Percentiles rank a stretch among this genome's conserved stretches.
Evolutionary conservation across 2,113 vertebrate species (phyloP).

Genomic region (Aptenodytes forsteri): DNA sequence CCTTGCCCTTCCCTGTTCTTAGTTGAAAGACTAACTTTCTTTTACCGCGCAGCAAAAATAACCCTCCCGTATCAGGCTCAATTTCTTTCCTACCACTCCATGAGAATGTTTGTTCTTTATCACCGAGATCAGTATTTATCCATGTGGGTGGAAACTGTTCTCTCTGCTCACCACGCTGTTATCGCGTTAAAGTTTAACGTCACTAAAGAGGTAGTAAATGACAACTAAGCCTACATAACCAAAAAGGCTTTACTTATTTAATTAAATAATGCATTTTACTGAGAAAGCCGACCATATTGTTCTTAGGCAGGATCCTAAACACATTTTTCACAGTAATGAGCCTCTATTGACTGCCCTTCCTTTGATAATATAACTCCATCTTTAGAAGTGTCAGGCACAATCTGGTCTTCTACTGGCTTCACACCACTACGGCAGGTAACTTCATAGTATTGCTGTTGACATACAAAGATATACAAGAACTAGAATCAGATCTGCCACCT

Average conservation of each 20-base stretch:
- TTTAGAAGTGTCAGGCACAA: neutral
- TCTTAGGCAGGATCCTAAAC: neutral
- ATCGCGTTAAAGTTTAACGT: conserved; percentile 48
- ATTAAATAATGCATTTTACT: neutral
- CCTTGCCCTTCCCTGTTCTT: conserved; percentile 54
- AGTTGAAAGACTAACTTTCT: conserved; percentile 34
- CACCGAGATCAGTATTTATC: conserved; percentile 60
- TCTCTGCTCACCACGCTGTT: conserved; percentile 1
- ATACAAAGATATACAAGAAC: neutral
- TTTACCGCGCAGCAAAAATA: conserved; percentile 51
- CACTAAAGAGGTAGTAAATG: conserved; percentile 9
- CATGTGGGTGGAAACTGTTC: conserved; percentile 60
- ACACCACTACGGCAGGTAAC: neutral
- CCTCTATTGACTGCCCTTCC: neutral
- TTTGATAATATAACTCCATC: neutral
- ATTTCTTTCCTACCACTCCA: conserved; percentile 37
- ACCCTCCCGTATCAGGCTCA: neutral
- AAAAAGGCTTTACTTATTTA: conserved; percentile 23
- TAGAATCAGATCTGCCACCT: neutral
- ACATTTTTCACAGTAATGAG: neutral
- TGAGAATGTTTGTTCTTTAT: conserved; percentile 65
- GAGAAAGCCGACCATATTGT: neutral
- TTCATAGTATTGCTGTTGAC: neutral
- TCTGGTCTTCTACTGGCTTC: neutral
- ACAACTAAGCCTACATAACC: neutral